These are phyloP conservation scores for Ia io DNA, from an alignment of 2,113 vertebrate genomes.

Conservation along the genomic window DNA sequence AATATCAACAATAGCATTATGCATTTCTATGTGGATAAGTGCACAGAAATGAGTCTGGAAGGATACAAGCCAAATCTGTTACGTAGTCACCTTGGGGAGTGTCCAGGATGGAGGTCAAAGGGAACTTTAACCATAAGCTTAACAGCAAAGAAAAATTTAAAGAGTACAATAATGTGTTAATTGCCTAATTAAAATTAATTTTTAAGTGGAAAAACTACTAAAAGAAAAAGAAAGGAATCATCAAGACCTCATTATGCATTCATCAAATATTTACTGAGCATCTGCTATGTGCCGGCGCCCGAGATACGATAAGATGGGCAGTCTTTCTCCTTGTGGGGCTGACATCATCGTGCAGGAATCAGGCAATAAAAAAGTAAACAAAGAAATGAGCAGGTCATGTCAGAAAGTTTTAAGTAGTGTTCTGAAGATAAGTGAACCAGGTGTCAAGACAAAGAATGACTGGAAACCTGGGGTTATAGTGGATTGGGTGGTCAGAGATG, in stretches of 20 bases:
- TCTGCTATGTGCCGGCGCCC: neutral
- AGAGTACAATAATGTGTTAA: neutral
- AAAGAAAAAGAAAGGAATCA: neutral
- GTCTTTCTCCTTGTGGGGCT: neutral
- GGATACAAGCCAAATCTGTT: neutral
- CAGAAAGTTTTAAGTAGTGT: neutral
- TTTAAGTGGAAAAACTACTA: neutral
- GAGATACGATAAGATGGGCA: neutral
- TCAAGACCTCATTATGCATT: neutral
- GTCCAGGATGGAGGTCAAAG: neutral
- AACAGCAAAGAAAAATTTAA: neutral
- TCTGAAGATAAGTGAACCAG: neutral
- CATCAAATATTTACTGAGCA: neutral
- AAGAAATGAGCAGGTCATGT: neutral
- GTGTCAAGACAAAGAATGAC: neutral
- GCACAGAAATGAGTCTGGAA: neutral
- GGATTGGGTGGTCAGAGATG: neutral
- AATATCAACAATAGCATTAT: neutral
- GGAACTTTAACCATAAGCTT: neutral
- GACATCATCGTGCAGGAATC: neutral
- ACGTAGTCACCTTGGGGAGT: neutral
- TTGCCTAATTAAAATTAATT: conserved; percentile 16
- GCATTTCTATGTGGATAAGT: neutral
- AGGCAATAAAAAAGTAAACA: neutral
- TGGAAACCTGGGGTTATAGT: neutral